phyloP scores from a whole-genome alignment of 2,113 vertebrate genomes.

The Ivindomyrus marchei region DNA sequence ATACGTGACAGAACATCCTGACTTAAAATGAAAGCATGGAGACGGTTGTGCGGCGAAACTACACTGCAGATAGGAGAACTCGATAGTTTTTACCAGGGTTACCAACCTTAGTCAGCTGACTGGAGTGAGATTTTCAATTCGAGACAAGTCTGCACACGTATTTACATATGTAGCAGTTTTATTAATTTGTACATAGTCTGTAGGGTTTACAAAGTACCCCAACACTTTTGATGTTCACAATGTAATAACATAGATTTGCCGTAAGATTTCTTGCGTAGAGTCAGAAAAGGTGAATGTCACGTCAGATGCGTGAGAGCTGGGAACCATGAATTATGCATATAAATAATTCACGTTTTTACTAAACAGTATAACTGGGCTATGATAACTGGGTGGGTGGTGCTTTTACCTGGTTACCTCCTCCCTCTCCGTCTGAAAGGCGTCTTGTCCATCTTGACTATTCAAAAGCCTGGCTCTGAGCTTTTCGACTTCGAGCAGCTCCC shows the following conservation, averaged over 20 bases:
- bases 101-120: neutral
- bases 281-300: neutral
- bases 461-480: slow-evolving; percentile 36
- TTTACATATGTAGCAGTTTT: neutral
- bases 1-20: slow-evolving; percentile 70
- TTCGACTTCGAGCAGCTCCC: slow-evolving; percentile 44
- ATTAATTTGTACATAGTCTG: neutral
- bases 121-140: neutral
- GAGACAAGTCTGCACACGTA: neutral
- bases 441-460: neutral
- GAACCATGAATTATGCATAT: neutral
- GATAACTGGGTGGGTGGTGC: neutral
- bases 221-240: neutral
- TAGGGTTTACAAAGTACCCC: neutral
- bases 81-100: neutral
- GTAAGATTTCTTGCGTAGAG: neutral
- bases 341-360: neutral
- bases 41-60: neutral
- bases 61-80: neutral
- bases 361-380: neutral
- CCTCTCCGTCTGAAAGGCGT: neutral
- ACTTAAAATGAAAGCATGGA: slow-evolving; percentile 52
- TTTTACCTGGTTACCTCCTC: slow-evolving; percentile 39
- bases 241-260: neutral
- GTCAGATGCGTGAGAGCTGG: neutral